Base-by-base conservation (phyloP, 1,140 invertebrate species). In the Bradysia coprophila region DNA sequence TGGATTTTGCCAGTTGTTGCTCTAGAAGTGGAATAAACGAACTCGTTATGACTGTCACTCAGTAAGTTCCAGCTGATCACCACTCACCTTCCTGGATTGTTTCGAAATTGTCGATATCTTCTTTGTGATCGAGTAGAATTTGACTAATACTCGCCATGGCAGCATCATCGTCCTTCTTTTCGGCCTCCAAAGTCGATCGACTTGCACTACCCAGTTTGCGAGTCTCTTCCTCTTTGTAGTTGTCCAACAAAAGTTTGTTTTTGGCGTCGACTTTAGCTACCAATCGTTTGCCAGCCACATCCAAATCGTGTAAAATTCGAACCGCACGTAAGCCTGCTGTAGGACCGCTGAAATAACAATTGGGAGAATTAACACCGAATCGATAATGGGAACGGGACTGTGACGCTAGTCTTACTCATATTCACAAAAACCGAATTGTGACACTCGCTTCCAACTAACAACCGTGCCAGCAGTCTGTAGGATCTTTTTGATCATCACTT, bases 371-470 rank as follows among this genome's bases (percentile, higher is more conserved):
- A 31, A 31, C 8, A 31, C n/a, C n/a, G n/a, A 9, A 9, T 31
- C 28, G 28, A 31, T n/a, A 31, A 31, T 9, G n/a, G n/a, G n/a
- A 31, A 31, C n/a, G 28, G 8, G 28, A 9, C 8, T n/a, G 28
- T n/a, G 28, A 8, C 28, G n/a, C 28, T 9, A 31, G 32, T 41
- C 53, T 43, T 51, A 59, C 57, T 61, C 57, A 36, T 58, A 92
- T 66, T 98, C 95, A 68, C 94, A 98, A 66, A 98, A 98, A 19
- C 94, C 95, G 69, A 99, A 99, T 9, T 87, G 92, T 61, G 95
- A 91, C 8, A 98, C 91, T 49, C 94, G 71, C 62, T 98, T 98
- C 95, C 95, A 99, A 50, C 82, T 90, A 2, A 91, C 65, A 19
- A 98, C 89, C 48, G 85, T 78, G 2, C 95, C 95, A 71, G 93